A percentile compares a stretch with the other conserved stretches of the same genome.
These are phyloP conservation scores for Nomada ferruginata DNA, from an alignment of 2,888 invertebrate species.

Conservation along the genomic window DNA sequence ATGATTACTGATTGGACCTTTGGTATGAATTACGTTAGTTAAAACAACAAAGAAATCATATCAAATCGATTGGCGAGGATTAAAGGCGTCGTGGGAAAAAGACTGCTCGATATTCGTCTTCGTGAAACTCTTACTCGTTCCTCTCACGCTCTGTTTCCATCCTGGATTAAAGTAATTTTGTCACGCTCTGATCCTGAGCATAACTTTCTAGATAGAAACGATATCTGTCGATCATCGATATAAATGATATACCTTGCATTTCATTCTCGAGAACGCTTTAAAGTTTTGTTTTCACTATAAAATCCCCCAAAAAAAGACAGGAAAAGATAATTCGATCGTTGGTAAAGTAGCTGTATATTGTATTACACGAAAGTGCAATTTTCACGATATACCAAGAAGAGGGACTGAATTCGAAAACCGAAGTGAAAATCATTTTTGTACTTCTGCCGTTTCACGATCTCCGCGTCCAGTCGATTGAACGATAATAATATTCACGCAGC, in stretches of 20 bases:
- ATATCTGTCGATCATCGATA: slow-evolving; percentile 54
- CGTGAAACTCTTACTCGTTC: slow-evolving; percentile 76
- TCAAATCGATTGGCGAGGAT: slow-evolving; percentile 1
- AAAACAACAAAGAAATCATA: neutral
- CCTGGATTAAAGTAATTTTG: slow-evolving; percentile 74
- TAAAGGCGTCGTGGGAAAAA: slow-evolving; percentile 29
- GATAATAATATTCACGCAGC: neutral
- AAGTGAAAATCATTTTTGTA: neutral
- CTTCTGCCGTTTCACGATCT: neutral
- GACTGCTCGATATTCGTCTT: slow-evolving; percentile 71
- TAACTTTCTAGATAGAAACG: slow-evolving; percentile 78
- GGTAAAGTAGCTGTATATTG: too few species aligned
- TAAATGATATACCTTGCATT: slow-evolving; percentile 4
- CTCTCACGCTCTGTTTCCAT: slow-evolving; percentile 76
- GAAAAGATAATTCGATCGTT: neutral
- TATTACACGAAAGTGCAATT: too few species aligned
- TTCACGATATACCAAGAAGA: too few species aligned
- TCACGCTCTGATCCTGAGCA: slow-evolving; percentile 76
- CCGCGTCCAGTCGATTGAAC: neutral
- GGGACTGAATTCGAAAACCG: neutral
- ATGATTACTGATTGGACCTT: neutral
- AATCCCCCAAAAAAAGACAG: neutral
- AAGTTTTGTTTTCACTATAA: slow-evolving; percentile 11
- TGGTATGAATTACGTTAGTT: slow-evolving; percentile 5
- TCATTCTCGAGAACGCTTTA: neutral